These are phyloP conservation scores for Alligator sinensis DNA, from an alignment of 2,113 vertebrate genomes.

Conservation along the genomic window DNA sequence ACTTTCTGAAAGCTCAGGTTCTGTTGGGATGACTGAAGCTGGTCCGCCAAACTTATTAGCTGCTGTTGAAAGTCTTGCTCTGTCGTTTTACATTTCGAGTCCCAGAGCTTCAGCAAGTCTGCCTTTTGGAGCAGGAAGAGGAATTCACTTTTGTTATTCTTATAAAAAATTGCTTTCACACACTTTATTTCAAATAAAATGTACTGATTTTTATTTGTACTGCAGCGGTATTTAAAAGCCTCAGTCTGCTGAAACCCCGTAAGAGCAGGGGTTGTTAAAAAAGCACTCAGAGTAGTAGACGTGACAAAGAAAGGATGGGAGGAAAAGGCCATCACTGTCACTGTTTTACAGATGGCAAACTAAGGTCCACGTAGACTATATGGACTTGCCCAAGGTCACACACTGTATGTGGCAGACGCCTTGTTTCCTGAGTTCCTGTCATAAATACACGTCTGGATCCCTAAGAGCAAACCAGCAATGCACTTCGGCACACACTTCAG, in stretches of 20 bases:
- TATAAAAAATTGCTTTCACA: background rate
- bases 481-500: background rate
- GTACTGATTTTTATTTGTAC: background rate
- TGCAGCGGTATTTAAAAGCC: background rate
- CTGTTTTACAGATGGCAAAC: background rate
- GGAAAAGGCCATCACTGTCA: background rate
- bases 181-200: background rate
- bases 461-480: background rate
- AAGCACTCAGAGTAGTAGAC: background rate
- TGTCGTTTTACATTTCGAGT: background rate
- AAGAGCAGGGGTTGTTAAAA: too few species aligned
- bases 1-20: background rate
- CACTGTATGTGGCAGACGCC: background rate
- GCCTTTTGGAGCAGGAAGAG: background rate
- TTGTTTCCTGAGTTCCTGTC: background rate
- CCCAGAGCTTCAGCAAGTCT: background rate
- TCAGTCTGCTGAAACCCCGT: background rate
- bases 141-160: fast-evolving
- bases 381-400: fast-evolving
- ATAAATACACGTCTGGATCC: background rate
- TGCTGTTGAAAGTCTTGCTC: background rate
- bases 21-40: background rate
- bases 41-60: background rate
- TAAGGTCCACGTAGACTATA: background rate
- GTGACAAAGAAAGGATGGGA: background rate